These are phyloP conservation scores for Schizaphis graminum DNA, from an alignment of 2,888 invertebrate genomes.

Conservation along the genomic window DNA sequence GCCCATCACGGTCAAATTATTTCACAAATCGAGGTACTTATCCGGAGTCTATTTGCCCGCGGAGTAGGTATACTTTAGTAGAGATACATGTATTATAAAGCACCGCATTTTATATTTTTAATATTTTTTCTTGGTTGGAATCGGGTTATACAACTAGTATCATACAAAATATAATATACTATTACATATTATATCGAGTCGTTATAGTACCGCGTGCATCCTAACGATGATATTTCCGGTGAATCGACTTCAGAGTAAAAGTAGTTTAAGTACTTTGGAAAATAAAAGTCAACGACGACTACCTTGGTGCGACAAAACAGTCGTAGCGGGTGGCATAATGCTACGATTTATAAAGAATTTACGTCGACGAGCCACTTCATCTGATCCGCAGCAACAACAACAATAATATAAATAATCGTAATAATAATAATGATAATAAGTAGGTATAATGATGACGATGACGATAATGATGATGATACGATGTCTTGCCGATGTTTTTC, in stretches of 20 bases:
- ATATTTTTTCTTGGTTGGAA: neutral
- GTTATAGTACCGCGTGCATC: neutral
- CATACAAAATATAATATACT: neutral
- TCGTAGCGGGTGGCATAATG: neutral
- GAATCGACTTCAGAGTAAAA: neutral
- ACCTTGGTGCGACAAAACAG: neutral
- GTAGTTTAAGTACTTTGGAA: neutral
- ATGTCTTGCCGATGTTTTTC: neutral
- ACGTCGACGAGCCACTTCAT: neutral
- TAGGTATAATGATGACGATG: neutral
- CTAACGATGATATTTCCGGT: neutral
- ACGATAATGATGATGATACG: slow-evolving; percentile 43
- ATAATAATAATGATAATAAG: neutral
- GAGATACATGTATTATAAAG: neutral
- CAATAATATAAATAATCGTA: neutral
- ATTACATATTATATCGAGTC: neutral
- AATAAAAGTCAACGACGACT: neutral
- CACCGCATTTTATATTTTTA: neutral
- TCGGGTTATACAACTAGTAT: neutral
- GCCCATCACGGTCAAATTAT: neutral
- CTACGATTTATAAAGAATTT: neutral
- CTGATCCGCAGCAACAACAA: neutral
- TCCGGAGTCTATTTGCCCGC: neutral
- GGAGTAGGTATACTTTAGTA: neutral
- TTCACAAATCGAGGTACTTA: neutral